Percentiles rank a stretch among this genome's conserved stretches.
These are phyloP conservation scores for Saiga tatarica DNA, from an alignment of 2,113 vertebrate species.

Conservation along the genomic window DNA sequence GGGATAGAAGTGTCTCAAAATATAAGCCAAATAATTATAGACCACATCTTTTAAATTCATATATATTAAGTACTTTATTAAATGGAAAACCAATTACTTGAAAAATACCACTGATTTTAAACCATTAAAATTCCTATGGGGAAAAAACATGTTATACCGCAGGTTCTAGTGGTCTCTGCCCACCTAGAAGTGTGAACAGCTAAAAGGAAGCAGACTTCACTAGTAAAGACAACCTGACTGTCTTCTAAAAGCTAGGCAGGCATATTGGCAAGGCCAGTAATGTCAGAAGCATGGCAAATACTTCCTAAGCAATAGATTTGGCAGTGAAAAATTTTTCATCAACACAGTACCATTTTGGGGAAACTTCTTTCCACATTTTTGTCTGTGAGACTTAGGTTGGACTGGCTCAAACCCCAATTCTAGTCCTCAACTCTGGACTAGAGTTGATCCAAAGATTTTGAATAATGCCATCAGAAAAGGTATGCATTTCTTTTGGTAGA, in stretches of 20 bases:
- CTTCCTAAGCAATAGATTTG: neutral
- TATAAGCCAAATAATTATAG: neutral
- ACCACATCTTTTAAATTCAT: neutral
- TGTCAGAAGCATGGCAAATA: neutral
- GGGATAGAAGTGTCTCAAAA: neutral
- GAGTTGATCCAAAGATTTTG: neutral
- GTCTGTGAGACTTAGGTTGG: neutral
- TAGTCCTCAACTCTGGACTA: neutral
- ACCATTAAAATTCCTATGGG: neutral
- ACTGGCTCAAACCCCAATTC: neutral
- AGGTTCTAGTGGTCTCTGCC: neutral
- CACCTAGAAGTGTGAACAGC: neutral
- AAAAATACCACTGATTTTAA: conserved; percentile 36
- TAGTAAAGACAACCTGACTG: neutral
- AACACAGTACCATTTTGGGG: neutral
- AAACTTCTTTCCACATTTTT: neutral
- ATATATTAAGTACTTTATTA: neutral
- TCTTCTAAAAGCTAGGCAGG: neutral
- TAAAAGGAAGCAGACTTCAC: neutral
- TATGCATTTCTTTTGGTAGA: neutral
- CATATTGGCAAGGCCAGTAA: neutral
- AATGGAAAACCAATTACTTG: neutral
- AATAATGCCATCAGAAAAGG: neutral
- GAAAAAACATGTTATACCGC: neutral
- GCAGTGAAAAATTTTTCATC: neutral